Evolutionary conservation across 2,113 vertebrate species (phyloP).

Genomic region (Atlantisia rogersi): DNA sequence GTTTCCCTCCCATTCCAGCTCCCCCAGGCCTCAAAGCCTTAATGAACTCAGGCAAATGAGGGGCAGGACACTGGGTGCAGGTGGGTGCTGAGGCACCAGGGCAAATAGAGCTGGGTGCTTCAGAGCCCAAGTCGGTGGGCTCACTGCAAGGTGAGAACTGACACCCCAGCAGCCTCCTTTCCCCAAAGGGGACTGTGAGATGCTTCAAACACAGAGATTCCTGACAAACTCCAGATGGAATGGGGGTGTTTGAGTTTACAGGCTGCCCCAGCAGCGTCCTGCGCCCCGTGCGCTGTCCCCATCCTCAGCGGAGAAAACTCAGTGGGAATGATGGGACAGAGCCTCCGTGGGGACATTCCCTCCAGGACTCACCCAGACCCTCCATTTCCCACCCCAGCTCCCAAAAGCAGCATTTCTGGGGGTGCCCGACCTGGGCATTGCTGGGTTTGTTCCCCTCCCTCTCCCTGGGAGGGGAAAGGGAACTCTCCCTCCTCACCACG

Average conservation of each 20-base stretch:
- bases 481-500: neutral
- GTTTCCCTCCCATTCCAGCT: neutral
- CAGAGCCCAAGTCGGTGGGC: no score
- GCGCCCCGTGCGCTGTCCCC: accelerated
- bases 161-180: no score
- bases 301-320: accelerated
- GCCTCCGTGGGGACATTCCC: accelerated
- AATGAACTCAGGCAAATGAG: accelerated
- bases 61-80: neutral
- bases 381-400: neutral
- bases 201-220: neutral
- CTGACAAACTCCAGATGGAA: accelerated
- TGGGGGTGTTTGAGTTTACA: no score
- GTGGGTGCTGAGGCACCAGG: neutral
- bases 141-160: accelerated
- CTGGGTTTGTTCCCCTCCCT: neutral
- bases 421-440: accelerated
- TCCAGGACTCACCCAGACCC: neutral
- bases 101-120: accelerated
- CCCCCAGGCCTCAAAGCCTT: neutral
- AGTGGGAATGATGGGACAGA: accelerated
- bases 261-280: accelerated
- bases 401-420: neutral
- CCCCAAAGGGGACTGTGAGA: accelerated
- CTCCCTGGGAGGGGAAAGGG: neutral